Evolutionary conservation across 2,113 vertebrate genomes (phyloP), one percentile per base, ranked within the genome.

Genomic region (Tragelaphus imberbis): DNA sequence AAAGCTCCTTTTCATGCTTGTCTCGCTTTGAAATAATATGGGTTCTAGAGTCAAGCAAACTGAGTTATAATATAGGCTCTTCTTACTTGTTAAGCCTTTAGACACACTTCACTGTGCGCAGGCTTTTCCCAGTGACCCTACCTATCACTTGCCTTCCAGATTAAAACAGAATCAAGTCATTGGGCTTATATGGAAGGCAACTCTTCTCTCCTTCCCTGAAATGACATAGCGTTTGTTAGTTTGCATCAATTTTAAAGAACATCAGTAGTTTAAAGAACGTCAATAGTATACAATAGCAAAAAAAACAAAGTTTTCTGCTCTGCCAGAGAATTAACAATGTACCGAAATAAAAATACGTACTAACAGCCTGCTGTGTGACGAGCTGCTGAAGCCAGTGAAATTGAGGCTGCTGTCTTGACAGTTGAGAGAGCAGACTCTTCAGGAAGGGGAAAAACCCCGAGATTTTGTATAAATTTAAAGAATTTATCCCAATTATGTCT

Each of bases 391-490:
- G 87, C 33, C 53, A 97, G 90, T 91, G 36, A 97, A 80, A 95
- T 51, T 80, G 89, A 97, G 68, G 88, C 95, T 98, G 93, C 88
- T 97, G 95, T 94, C 93, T 94, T 98, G 98, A 98, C 96, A 98
- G 97, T 85, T 97, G 91, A 96, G 96, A 97, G 55, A 98, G 95
- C 77, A 98, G 97, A 97, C 97, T 96, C 90, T 90, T 95, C 27
- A 59, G 53, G 27, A 68, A 51, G 81, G 40, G 40, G 21, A 17
- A 56, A 17, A 98, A 96, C 89, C 33, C 53, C 7, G 90, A 58
- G 2, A 96, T 98, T 98, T 97, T 87, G 91, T 97, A 92, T 28
- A 97, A 94, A 98, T 98, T 98, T 98, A 97, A 98, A 98, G 63
- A 97, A 95, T 96, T 98, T 97, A 28, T 96, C 58, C 84, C 97